phyloP scores from a whole-genome alignment of 2,113 vertebrate species.

The Odobenus rosmarus region DNA sequence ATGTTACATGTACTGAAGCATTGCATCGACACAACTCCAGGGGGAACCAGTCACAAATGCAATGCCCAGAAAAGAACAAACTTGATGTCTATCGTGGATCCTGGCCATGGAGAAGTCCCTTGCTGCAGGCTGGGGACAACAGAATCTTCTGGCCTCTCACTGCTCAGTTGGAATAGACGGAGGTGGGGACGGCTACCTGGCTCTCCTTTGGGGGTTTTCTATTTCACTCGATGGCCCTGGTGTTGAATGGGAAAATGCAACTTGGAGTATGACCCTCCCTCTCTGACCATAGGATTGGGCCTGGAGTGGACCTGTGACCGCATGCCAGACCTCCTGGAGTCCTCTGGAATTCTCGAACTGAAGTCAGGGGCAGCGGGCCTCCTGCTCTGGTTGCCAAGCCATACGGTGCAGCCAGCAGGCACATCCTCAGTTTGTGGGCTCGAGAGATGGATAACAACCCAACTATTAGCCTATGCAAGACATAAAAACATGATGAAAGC shows the following conservation, averaged over 20 bases:
- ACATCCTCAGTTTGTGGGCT: background rate
- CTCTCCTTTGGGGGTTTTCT: background rate
- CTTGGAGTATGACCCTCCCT: background rate
- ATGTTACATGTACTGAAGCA: too few relatives aligned
- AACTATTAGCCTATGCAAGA: background rate
- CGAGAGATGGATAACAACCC: background rate
- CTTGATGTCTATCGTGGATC: accelerated
- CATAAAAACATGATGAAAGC: constrained; percentile 1
- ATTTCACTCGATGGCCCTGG: background rate
- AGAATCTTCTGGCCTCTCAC: background rate
- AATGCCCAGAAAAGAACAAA: background rate
- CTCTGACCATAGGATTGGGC: background rate
- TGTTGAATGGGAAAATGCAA: background rate
- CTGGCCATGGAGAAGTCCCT: background rate
- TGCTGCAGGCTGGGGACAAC: background rate
- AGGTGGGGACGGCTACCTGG: accelerated
- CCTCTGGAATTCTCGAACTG: background rate
- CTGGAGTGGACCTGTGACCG: background rate
- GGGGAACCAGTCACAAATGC: background rate
- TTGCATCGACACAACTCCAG: background rate
- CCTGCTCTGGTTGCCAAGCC: background rate
- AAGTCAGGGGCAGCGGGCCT: background rate
- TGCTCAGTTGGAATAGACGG: background rate
- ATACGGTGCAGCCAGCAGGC: background rate
- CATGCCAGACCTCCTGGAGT: background rate